phyloP scores from a whole-genome alignment of 2,797 vertebrate genomes.

The Ctenosaura bakeri region DNA sequence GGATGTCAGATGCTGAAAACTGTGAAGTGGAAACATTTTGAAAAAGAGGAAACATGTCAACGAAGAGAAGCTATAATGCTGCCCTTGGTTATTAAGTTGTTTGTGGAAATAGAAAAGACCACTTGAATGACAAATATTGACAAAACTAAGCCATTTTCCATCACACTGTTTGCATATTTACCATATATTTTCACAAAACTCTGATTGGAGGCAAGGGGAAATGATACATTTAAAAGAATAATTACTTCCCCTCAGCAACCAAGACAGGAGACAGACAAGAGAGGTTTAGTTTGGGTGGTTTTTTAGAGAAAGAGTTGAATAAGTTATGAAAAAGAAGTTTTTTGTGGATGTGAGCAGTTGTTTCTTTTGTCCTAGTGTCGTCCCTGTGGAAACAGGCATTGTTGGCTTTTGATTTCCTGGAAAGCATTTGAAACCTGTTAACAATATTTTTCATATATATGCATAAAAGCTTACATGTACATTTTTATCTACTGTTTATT shows the following conservation, averaged over 20 bases:
- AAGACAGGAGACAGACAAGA: background rate
- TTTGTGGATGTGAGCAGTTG: background rate
- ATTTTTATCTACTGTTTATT: background rate
- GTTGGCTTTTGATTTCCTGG: background rate
- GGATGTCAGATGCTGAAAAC: constrained; percentile 32
- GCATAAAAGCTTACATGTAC: background rate
- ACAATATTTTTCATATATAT: background rate
- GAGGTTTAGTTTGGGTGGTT: background rate
- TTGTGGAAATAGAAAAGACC: background rate
- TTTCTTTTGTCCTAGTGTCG: background rate
- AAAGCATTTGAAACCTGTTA: background rate
- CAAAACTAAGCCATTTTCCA: constrained; percentile 5
- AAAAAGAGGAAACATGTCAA: constrained; percentile 13
- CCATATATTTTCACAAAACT: background rate
- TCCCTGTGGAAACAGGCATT: background rate
- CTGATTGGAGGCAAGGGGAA: background rate
- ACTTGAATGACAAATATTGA: constrained; percentile 30
- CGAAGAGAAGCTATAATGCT: background rate
- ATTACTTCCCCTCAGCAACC: constrained; percentile 7
- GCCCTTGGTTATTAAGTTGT: constrained; percentile 17
- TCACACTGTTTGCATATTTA: background rate
- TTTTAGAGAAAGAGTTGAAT: background rate
- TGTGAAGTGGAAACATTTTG: constrained; percentile 22
- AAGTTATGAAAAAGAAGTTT: background rate
- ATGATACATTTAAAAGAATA: background rate